Base-by-base conservation (phyloP, 2,888 invertebrate species). In the Chromoteleia sp. region DNA sequence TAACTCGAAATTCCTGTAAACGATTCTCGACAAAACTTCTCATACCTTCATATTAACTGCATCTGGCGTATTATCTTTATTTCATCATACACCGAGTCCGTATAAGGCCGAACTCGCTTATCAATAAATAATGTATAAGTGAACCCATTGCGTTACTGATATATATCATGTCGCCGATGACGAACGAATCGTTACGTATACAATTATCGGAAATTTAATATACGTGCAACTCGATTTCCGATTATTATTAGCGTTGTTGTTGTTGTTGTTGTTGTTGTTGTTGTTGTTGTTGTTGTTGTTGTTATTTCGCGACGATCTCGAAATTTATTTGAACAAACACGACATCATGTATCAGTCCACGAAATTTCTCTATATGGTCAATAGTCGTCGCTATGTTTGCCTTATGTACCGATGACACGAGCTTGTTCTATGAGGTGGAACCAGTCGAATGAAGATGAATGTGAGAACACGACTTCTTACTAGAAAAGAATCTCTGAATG, bases 111-210 rank as follows among this genome's bases (percentile, higher is more conserved):
- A 29, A 19, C 63, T 45, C 17, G 56, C 65, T 78, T 78, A 78
- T 78, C 71, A 78, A 78, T 78, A 78, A 71, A 71, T 78, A 78
- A 78, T 73, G 71, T 39, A 79, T 74, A 73, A 79, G 73, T 48
- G 21, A 29, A 19, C 58, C 29, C n/a, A 61, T 21, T 67, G 59
- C 17, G 8, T 71, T 61, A 48, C 61, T 67, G n/a, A n/a, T 77
- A n/a, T 63, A 48, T 45, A 25, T 52, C 68, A 19, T 21, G 29
- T 63, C 21, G 59, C 12, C 29, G 33, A 39, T 36, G 17, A 59
- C n/a, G 21, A 41, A 75, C 10, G 14, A 36, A n/a, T 43, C 52
- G 52, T 71, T 71, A 76, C 52, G 68, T 61, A 68, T 68, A 68
- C 76, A 61, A 61, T 68, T 68, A 68, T 58, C 43, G 50, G 6